These are phyloP conservation scores for Drosophila funebris DNA, from an alignment of 1,140 invertebrate species.

Conservation along the genomic window DNA sequence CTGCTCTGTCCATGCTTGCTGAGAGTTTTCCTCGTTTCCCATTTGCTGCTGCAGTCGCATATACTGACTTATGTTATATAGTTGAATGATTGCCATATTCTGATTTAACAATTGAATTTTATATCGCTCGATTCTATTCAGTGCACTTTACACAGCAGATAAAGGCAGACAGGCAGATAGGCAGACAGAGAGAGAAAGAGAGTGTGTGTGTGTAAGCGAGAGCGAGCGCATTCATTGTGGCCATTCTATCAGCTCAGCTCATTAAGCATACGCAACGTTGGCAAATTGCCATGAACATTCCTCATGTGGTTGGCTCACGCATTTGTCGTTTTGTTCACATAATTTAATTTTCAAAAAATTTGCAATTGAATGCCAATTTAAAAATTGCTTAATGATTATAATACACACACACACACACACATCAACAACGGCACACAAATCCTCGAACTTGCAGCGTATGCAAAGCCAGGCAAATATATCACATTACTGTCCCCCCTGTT, in stretches of 20 bases:
- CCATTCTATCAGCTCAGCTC: conserved; percentile 50
- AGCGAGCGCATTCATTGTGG: conserved; percentile 35
- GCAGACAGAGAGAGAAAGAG: neutral
- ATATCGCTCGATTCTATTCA: conserved; percentile 30
- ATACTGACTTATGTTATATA: conserved; percentile 7
- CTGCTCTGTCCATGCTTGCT: too few species aligned
- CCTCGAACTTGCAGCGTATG: conserved; percentile 57
- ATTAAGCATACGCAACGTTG: conserved; percentile 68
- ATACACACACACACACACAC: neutral
- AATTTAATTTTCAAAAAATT: conserved; percentile 67
- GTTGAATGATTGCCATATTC: conserved; percentile 26
- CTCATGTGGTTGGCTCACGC: conserved; percentile 7
- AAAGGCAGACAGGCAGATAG: neutral
- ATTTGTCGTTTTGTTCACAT: conserved; percentile 57
- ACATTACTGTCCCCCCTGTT: conserved; percentile 34
- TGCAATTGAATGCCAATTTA: conserved; percentile 71
- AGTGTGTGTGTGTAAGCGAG: neutral
- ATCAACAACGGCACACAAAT: neutral
- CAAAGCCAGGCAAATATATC: conserved; percentile 61
- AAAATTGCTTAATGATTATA: conserved; percentile 72
- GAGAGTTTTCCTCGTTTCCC: neutral
- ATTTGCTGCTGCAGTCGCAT: neutral
- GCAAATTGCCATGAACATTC: conserved; percentile 63
- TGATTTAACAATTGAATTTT: conserved; percentile 22
- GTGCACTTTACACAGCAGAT: neutral